Base-by-base conservation (phyloP, 35 echinoderm and acorn worm genomes). In the Ophiothrix spiculata region DNA sequence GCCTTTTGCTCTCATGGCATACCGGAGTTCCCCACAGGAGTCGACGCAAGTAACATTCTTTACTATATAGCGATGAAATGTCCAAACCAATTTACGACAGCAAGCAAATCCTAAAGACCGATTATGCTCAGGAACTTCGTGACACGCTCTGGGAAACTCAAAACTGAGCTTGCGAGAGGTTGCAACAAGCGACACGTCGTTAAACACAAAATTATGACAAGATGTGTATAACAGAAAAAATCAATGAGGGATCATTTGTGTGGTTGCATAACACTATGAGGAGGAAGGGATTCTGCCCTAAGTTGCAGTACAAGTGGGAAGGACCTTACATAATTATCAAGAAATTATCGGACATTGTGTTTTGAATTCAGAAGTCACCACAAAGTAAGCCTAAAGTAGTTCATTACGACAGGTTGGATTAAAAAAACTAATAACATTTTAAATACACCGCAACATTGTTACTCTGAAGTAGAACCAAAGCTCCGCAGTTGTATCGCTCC, bases 281-380 rank as follows among this genome's bases (percentile, higher is more conserved):
- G 15, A 90, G 75, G 74, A 87, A 75, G 31, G 94, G 90, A 6
- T 36, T 86, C 0, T 90, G 60, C 16, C 94, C 94, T 16, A 97
- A 97, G 40, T 56, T 90, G 16, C 64, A 85, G 32, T 38, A 49
- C 25, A 79, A 77, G 23, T 93, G 87, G 87, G 69, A 92, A 32
- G 10, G 75, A 35, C 41, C 75, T 4, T 63, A 87, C 35, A 39
- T 87, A 0, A 46, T 87, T 1, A 79, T 46, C 2, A 29, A 79
- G n/a, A 56, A 12, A 17, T 36, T 87, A 35, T 78, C 39, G 25
- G 85, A 87, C 37, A 76, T 87, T 1, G 85, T 87, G 1, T 76
- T 46, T n/a, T 42, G 85, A 4, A 79, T 87, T 16, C 85, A 87
- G 40, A 87, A 79, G 39, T 49, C 37, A 31, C 73, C 38, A 31